Evolutionary conservation across 1,140 invertebrate species (phyloP).

Genomic region (Drosophila ficusphila): DNA sequence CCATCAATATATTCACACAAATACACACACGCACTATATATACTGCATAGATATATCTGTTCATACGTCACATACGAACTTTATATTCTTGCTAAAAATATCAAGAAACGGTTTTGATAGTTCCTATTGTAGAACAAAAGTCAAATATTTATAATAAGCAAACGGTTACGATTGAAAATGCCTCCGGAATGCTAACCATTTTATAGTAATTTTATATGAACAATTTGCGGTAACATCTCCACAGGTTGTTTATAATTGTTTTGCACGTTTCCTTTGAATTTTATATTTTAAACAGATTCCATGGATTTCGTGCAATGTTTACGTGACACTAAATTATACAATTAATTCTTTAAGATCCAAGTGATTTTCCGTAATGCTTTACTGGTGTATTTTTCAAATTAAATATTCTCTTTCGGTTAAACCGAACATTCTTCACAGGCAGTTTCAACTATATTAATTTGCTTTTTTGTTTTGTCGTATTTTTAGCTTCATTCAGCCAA

Average conservation of each 20-base stretch:
- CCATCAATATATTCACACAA: slow-evolving; percentile 12
- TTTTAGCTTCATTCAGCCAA: slow-evolving; percentile 65
- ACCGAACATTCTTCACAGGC: slow-evolving; percentile 1
- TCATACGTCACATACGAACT: slow-evolving; percentile 36
- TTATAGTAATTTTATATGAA: slow-evolving; percentile 7
- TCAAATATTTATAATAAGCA: slow-evolving; percentile 20
- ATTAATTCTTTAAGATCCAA: neutral
- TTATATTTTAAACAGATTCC: neutral
- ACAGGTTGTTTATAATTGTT: slow-evolving; percentile 4
- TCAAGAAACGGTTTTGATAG: slow-evolving; percentile 32
- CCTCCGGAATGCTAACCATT: neutral
- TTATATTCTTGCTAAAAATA: slow-evolving; percentile 68
- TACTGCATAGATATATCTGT: neutral
- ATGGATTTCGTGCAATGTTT: neutral
- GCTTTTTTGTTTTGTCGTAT: slow-evolving; percentile 38
- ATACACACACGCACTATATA: slow-evolving; percentile 41
- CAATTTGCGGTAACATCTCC: slow-evolving; percentile 1
- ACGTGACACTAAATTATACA: neutral
- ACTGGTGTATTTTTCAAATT: neutral
- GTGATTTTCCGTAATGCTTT: neutral
- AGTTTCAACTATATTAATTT: slow-evolving; percentile 30
- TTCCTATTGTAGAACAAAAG: slow-evolving; percentile 28
- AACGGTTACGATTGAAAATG: slow-evolving; percentile 4
- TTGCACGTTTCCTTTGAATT: neutral
- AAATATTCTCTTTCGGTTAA: neutral